Base-by-base conservation (phyloP, 2,113 vertebrate genomes). In the Microcebus tavaratra region DNA sequence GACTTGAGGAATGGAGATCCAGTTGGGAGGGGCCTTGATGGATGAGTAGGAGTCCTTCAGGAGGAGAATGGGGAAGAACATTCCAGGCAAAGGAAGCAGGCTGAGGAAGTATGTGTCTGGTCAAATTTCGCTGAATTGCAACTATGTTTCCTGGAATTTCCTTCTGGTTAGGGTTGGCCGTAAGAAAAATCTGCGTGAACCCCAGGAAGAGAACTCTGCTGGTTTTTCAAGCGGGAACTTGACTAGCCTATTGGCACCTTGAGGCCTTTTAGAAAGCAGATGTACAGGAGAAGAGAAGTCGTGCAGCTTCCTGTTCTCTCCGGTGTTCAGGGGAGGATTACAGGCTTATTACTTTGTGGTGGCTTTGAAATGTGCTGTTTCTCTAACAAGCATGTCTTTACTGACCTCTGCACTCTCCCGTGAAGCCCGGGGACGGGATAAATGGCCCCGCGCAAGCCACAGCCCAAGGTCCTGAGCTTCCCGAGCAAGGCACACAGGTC, bases 391-490 rank as follows among this genome's bases (percentile, higher is more conserved):
- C 3, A 0, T 61, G 17, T 91, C 67, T 90, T n/a, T 48, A 0
- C 82, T 88, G 8, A 27, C 59, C 34, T 76, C 70, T 17, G 8
- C 23, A 6, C 70, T 39, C 63, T 42, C 31, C 2, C 0, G 9
- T 8, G 55, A 55, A 70, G 50, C 18, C 1, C 0, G 59, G 15
- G 3, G 1, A 21, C 73, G 18, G 63, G 81, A 27, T 0, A 0
- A 14, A 83, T 2, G 36, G 31, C 42, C 4, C 27, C 0, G 0
- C 0, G 34, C 61, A 2, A 23, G 25, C 61, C 17, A 0, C 34
- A 29, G 36, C 72, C 0, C 0, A 9, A 55, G 18, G 78, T 11
- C n/a, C 2, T 21, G 5, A 50, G 18, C 15, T 0, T 21, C 13
- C 63, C 0, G 0, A 0, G 0, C 3, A 29, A 14, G 0, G 8